phyloP scores from a whole-genome alignment of 1,140 invertebrate species.

The Heliconius melpomene region DNA sequence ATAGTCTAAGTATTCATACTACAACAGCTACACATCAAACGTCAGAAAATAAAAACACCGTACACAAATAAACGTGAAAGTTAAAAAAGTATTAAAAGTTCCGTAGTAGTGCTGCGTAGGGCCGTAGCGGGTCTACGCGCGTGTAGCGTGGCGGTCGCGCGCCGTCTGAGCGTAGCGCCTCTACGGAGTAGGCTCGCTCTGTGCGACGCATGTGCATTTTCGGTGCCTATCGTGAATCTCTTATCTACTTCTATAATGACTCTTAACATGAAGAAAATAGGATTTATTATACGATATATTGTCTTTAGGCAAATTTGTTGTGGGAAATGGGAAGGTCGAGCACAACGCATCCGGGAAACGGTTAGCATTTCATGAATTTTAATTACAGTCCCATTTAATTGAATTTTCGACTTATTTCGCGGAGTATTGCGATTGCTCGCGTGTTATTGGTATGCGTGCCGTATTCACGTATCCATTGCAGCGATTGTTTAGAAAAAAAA shows the following conservation, averaged over 20 bases:
- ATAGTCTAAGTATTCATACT: constrained; percentile 46
- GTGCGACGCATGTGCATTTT: constrained; percentile 73
- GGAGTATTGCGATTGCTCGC: constrained; percentile 22
- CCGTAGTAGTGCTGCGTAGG: constrained; percentile 43
- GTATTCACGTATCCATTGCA: too few relatives aligned
- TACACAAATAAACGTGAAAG: constrained; percentile 42
- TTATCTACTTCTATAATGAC: constrained; percentile 32
- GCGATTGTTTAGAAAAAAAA: too few relatives aligned
- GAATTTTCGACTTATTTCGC: constrained; percentile 42
- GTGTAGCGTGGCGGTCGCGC: constrained; percentile 56
- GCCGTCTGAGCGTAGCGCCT: constrained; percentile 67
- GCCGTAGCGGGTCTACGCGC: constrained; percentile 64
- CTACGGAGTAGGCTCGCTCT: constrained; percentile 56
- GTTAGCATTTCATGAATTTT: constrained; percentile 67
- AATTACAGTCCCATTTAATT: constrained; percentile 49
- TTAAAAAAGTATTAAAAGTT: constrained; percentile 76
- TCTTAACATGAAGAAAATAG: constrained; percentile 34
- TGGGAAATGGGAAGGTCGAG: constrained; percentile 52
- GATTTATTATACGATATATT: constrained; percentile 44
- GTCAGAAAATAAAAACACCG: constrained; percentile 49
- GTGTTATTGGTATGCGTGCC: constrained; percentile 4
- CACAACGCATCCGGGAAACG: constrained; percentile 53
- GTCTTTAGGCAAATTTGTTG: constrained; percentile 32
- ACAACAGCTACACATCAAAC: constrained; percentile 48
- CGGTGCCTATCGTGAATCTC: constrained; percentile 41